Evolutionary conservation across 1,140 invertebrate genomes (phyloP).

Genomic region (Pogonomyrmex californicus): DNA sequence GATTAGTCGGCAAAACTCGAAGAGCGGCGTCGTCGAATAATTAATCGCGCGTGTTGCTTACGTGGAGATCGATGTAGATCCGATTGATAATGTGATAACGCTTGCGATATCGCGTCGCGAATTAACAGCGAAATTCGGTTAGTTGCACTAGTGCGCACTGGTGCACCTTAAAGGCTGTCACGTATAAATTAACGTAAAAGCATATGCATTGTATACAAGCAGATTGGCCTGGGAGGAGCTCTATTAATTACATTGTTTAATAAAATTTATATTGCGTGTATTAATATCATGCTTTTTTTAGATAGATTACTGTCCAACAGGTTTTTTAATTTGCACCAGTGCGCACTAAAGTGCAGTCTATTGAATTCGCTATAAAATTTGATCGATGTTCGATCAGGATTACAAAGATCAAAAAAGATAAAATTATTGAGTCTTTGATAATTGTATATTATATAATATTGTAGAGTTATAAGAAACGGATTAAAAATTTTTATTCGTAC

Average conservation of each 20-base stretch:
- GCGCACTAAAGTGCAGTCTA: too few species aligned
- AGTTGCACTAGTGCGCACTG: too few species aligned
- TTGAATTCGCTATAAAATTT: background rate
- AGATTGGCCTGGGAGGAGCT: too few species aligned
- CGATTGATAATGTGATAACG: background rate
- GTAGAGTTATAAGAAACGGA: background rate
- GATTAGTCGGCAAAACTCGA: constrained; percentile 51
- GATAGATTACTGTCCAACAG: too few species aligned
- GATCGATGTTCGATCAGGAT: background rate
- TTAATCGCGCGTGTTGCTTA: constrained; percentile 16
- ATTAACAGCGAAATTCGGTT: background rate
- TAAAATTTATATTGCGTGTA: too few species aligned
- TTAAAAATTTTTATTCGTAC: background rate
- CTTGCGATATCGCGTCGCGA: background rate
- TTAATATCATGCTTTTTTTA: too few species aligned
- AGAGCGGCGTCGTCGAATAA: constrained; percentile 47
- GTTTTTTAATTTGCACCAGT: too few species aligned
- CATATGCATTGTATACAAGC: too few species aligned
- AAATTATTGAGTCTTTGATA: background rate
- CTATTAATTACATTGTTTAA: too few species aligned
- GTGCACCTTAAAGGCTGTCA: too few species aligned
- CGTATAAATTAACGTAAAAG: too few species aligned
- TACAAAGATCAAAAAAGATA: constrained; percentile 2
- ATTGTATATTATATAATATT: background rate
- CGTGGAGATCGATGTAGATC: constrained; percentile 21